Evolutionary conservation across 1,140 invertebrate genomes (phyloP), one percentile per base, ranked within the genome.

Genomic region (Drosophila rufa): DNA sequence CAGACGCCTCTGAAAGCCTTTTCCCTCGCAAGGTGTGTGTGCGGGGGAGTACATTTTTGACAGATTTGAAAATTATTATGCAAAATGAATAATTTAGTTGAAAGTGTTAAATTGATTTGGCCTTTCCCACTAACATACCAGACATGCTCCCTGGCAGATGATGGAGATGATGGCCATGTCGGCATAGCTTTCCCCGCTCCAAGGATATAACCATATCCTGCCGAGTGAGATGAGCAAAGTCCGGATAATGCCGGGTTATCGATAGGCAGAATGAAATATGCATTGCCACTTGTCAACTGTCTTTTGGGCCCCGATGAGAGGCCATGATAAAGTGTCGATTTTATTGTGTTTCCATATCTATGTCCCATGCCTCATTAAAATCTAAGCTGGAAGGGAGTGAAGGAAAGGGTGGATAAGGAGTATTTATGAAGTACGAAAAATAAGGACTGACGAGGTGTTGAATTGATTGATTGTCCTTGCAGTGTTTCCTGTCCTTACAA

Each of bases 31-130:
- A 36, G 51, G 45, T 61, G 25, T 40, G 14, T 75, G 33, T 55
- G 69, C 65, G 53, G 0, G 36, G 5, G 36, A 73, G 58, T 75
- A 73, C 69, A 85, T 79, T 89, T 79, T 89, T 89, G 85, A 89
- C 85, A 89, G 85, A 89, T 89, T 89, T 89, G 85, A 89, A 89
- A 89, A 89, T 89, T 89, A 89, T 89, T 89, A 89, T 89, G 84
- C 84, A 89, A 89, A 89, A 90, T 89, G 84, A 89, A 89, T 89
- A 90, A 89, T 89, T 89, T 89, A 89, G 82, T 79, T 85, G 85
- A 89, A 89, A 89, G 84, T 89, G 84, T 89, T 89, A 89, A 89
- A 89, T 89, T 89, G 84, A 89, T 89, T 89, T 89, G 87, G 82
- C 78, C 85, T 89, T 90, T 76, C 30, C 76, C 79, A 85, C 85